Evolutionary conservation across 37 sponge, comb jelly and placozoan genomes (phyloP).

Genomic region (Ephydatia muelleri): DNA sequence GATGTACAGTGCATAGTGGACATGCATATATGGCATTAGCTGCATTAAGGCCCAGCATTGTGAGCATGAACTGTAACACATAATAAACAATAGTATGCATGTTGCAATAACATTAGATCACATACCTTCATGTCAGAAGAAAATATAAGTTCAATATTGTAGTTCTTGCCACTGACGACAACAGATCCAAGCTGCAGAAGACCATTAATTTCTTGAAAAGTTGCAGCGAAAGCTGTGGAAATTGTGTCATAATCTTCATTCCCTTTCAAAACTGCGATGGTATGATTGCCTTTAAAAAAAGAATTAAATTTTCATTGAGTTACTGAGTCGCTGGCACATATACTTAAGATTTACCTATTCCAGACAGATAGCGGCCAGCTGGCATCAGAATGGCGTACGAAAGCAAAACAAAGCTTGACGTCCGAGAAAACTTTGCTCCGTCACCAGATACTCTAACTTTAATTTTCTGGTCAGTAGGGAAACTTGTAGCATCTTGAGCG

Average conservation of each 20-base stretch:
- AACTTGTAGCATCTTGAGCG: background rate
- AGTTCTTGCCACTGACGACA: background rate
- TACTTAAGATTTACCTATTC: background rate
- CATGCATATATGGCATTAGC: background rate
- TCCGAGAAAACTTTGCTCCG: background rate
- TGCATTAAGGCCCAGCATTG: slow-evolving; percentile 1
- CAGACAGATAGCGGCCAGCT: background rate
- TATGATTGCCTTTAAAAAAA: background rate
- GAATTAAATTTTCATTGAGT: background rate
- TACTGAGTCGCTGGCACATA: background rate
- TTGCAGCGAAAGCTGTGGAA: background rate
- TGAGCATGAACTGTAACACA: background rate
- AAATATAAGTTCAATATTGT: background rate
- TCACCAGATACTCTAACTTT: background rate
- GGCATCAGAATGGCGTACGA: background rate
- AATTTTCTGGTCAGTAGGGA: background rate
- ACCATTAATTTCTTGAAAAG: background rate
- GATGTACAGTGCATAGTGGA: background rate
- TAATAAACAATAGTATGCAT: background rate
- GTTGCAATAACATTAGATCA: background rate
- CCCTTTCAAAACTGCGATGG: background rate
- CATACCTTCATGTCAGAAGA: background rate
- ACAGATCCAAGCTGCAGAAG: background rate
- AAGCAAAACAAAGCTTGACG: background rate
- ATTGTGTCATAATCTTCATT: background rate